These are phyloP conservation scores for Entomobrya proxima DNA, from an alignment of 2,888 invertebrate species.

Conservation along the genomic window DNA sequence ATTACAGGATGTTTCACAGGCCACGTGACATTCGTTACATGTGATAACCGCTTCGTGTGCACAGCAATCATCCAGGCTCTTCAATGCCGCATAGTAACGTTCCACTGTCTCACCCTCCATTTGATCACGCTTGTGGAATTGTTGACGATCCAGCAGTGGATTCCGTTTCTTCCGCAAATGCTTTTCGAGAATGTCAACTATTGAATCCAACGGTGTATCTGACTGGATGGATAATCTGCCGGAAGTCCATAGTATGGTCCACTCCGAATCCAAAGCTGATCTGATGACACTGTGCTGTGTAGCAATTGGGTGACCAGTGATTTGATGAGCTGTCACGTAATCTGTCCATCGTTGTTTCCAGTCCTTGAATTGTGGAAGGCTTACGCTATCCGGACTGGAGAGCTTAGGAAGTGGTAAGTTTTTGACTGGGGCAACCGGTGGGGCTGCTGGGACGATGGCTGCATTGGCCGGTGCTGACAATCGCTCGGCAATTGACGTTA, in stretches of 20 bases:
- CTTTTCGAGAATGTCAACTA: background rate
- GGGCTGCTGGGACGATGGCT: too few relatives aligned
- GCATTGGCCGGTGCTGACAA: too few relatives aligned
- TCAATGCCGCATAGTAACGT: conserved; percentile 4
- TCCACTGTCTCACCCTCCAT: background rate
- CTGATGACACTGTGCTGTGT: conserved; percentile 14
- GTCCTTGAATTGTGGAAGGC: background rate
- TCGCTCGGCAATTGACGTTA: too few relatives aligned
- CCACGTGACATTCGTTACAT: background rate
- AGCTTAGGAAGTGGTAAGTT: background rate
- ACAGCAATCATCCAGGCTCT: conserved; percentile 2
- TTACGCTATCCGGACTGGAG: background rate
- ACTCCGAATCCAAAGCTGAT: conserved; percentile 10
- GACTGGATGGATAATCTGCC: too few relatives aligned
- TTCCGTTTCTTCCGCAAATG: background rate
- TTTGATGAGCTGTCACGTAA: background rate
- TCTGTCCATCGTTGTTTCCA: conserved; percentile 29
- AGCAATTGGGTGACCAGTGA: background rate
- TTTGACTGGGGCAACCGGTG: background rate
- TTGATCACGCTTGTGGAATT: too few relatives aligned
- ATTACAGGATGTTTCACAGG: background rate
- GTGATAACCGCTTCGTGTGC: background rate
- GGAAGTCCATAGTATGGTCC: conserved; percentile 37
- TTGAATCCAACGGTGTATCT: too few relatives aligned
- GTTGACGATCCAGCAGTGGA: too few relatives aligned